Percentiles rank a stretch among this genome's conserved stretches.
phyloP scores from a whole-genome alignment of 2,888 invertebrate genomes.

The Drosophila koepferae region DNA sequence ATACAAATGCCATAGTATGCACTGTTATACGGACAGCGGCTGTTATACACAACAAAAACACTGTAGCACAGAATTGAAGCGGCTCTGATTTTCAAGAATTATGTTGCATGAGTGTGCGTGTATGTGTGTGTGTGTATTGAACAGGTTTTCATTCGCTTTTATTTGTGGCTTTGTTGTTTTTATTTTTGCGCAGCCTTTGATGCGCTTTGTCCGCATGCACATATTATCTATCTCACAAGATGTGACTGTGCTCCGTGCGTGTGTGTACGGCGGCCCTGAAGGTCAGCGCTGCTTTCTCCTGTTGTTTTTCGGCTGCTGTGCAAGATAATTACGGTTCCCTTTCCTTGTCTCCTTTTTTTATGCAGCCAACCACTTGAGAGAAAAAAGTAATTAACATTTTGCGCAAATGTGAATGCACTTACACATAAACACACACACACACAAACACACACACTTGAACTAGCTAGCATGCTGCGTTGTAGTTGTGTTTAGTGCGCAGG shows the following conservation, averaged over 20 bases:
- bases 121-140: constrained; percentile 26
- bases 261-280: constrained; percentile 38
- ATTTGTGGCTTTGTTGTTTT: constrained; percentile 44
- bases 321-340: constrained; percentile 56
- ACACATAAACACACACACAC: constrained; percentile 13
- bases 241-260: constrained; percentile 7
- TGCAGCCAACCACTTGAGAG: constrained; percentile 56
- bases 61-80: constrained; percentile 59
- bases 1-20: constrained; percentile 1
- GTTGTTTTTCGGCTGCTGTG: constrained; percentile 53
- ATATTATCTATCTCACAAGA: background rate
- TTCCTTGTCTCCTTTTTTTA: constrained; percentile 13
- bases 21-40: constrained; percentile 43
- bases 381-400: constrained; percentile 51
- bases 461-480: constrained; percentile 28
- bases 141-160: constrained; percentile 64
- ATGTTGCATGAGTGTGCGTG: constrained; percentile 16
- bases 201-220: constrained; percentile 52
- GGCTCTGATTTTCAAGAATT: constrained; percentile 64
- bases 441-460: constrained; percentile 1
- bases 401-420: constrained; percentile 56
- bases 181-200: constrained; percentile 57
- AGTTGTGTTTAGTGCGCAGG: constrained; percentile 36
- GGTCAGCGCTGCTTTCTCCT: constrained; percentile 67
- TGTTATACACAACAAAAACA: constrained; percentile 59